A percentile compares a stretch with the other conserved stretches of the same genome.
These are phyloP conservation scores for Dryocosmus kuriphilus DNA, from an alignment of 2,888 invertebrate genomes.

Conservation along the genomic window DNA sequence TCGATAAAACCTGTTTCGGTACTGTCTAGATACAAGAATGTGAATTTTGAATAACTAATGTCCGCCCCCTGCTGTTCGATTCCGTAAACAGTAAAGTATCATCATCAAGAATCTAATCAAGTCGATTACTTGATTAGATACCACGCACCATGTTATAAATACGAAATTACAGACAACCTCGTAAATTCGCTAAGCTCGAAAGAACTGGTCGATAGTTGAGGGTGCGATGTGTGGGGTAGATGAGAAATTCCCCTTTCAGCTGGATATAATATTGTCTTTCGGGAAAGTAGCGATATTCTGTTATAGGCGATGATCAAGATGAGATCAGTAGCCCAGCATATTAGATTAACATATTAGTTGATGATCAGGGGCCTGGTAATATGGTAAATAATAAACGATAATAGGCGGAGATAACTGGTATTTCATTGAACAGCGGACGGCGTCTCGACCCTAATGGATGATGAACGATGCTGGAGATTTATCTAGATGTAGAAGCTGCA, in stretches of 20 bases:
- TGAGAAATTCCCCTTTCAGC: constrained; percentile 5
- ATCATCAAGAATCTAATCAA: background rate
- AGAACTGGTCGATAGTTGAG: background rate
- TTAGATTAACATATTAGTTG: constrained; percentile 31
- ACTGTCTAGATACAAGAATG: background rate
- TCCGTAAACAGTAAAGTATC: constrained; percentile 13
- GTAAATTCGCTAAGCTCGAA: constrained; percentile 9
- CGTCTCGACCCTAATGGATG: constrained; percentile 22
- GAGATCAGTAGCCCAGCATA: constrained; percentile 24
- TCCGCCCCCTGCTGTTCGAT: constrained; percentile 6
- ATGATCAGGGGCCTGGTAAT: constrained; percentile 27
- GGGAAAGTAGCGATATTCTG: background rate
- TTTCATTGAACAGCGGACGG: constrained; percentile 32
- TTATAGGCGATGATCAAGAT: constrained; percentile 8
- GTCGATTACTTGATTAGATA: constrained; percentile 10
- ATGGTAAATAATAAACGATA: constrained; percentile 37
- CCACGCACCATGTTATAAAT: background rate
- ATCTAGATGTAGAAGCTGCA: constrained; percentile 16
- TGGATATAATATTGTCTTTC: constrained; percentile 3
- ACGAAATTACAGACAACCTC: constrained; percentile 2
- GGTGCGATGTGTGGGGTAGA: background rate
- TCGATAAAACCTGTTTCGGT: constrained; percentile 17
- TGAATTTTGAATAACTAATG: constrained; percentile 15
- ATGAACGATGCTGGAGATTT: constrained; percentile 30
- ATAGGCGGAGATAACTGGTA: constrained; percentile 32